Conservation (phyloP, 2,797 vertebrate genomes). For the Channallabes apus region DNA sequence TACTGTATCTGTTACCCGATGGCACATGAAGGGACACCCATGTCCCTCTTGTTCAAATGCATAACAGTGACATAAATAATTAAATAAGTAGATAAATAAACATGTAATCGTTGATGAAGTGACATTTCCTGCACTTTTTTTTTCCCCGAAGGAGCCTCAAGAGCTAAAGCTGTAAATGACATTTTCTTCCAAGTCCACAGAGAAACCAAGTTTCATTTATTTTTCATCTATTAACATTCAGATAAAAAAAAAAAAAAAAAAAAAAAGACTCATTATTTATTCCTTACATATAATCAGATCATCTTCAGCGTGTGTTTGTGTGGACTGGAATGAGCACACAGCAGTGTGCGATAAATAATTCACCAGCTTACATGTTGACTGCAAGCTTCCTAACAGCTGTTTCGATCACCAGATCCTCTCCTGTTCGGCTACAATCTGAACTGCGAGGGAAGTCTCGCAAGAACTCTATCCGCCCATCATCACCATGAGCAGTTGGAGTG, state of each 20-base stretch:
- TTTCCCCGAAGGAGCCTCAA: neutral
- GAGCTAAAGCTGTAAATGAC: neutral
- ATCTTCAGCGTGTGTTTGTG: neutral
- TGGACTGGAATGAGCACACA: neutral
- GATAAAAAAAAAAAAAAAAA: neutral
- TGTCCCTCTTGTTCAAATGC: neutral
- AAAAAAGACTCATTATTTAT: neutral
- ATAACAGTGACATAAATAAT: neutral
- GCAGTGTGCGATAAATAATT: neutral
- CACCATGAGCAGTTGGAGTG: constrained; percentile 32
- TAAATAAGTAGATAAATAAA: neutral
- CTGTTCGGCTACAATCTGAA: constrained; percentile 33
- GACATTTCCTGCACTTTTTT: neutral
- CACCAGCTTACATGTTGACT: neutral
- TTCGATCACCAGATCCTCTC: neutral
- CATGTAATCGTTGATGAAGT: neutral
- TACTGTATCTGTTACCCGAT: no score
- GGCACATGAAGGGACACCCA: no score
- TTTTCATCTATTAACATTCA: neutral
- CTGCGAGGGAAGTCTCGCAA: constrained; percentile 43
- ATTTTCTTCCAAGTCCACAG: no score
- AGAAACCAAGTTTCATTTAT: neutral
- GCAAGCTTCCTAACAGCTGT: constrained; percentile 5
- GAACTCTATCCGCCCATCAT: constrained; percentile 26
- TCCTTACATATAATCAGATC: neutral